Evolutionary conservation across 2,797 vertebrate species (phyloP).

Genomic region (Chloroceryle amazona): DNA sequence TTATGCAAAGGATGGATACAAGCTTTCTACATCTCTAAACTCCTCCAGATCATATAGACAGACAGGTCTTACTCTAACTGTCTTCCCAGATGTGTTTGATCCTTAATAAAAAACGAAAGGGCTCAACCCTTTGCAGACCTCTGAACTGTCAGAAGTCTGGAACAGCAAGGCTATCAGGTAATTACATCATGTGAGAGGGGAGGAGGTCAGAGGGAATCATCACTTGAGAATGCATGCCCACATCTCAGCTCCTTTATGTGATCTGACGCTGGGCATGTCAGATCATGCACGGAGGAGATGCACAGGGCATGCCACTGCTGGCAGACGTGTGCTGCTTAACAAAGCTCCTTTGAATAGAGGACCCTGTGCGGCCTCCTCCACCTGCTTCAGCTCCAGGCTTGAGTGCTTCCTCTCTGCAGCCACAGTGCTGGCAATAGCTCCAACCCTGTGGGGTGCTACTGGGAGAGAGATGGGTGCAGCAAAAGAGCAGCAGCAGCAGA

Average conservation of each 20-base stretch:
- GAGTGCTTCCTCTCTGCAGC: neutral
- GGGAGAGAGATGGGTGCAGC: accelerated
- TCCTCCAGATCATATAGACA: neutral
- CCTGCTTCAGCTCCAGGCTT: neutral
- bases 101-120: neutral
- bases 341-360: neutral
- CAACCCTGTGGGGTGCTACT: neutral
- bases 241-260: neutral
- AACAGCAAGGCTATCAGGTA: neutral
- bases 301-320: neutral
- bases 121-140: slow-evolving; percentile 14
- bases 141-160: slow-evolving; percentile 9
- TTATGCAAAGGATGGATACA: neutral
- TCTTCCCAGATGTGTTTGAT: neutral
- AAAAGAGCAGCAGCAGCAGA: neutral
- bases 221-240: slow-evolving; percentile 15
- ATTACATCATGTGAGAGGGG: neutral
- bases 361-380: neutral
- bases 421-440: neutral
- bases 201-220: slow-evolving; percentile 48
- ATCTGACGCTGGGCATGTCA: neutral
- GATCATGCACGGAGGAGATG: neutral
- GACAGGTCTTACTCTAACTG: neutral
- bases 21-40: neutral
- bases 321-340: neutral